These are phyloP conservation scores for Chydorus sphaericus DNA, from an alignment of 2,888 invertebrate genomes.

Conservation along the genomic window DNA sequence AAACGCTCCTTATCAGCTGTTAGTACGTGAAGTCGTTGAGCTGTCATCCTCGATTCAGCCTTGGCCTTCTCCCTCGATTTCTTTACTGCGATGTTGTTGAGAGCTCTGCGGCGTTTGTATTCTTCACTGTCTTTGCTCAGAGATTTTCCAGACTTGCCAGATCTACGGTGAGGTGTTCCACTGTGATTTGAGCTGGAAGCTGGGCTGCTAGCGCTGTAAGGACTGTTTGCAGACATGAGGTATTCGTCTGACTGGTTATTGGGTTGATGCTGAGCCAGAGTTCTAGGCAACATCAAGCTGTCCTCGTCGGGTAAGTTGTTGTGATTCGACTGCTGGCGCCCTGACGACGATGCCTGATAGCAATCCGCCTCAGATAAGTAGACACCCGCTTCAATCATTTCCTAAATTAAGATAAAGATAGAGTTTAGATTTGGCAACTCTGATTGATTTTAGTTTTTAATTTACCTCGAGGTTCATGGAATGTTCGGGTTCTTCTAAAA, in stretches of 20 bases:
- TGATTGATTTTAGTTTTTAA: neutral
- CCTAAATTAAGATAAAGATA: neutral
- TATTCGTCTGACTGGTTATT: neutral
- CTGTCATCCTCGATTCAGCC: neutral
- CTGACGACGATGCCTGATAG: neutral
- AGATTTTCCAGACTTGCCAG: neutral
- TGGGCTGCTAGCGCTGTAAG: neutral
- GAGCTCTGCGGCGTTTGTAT: neutral
- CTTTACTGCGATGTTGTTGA: conserved; percentile 3
- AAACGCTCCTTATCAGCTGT: neutral
- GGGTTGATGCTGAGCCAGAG: neutral
- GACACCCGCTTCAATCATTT: neutral
- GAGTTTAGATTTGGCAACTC: neutral
- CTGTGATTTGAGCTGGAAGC: neutral
- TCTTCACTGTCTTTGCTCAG: neutral
- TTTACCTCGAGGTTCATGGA: conserved; percentile 1
- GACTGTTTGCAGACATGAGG: neutral
- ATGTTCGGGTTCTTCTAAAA: neutral
- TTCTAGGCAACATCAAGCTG: neutral
- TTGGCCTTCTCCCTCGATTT: neutral
- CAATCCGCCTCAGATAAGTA: neutral
- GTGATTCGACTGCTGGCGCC: no score
- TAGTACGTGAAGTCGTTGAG: neutral
- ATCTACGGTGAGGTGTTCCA: neutral
- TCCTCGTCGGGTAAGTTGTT: neutral